Evolutionary conservation across 2,113 vertebrate genomes (phyloP).

Genomic region (Laticauda laticaudata): DNA sequence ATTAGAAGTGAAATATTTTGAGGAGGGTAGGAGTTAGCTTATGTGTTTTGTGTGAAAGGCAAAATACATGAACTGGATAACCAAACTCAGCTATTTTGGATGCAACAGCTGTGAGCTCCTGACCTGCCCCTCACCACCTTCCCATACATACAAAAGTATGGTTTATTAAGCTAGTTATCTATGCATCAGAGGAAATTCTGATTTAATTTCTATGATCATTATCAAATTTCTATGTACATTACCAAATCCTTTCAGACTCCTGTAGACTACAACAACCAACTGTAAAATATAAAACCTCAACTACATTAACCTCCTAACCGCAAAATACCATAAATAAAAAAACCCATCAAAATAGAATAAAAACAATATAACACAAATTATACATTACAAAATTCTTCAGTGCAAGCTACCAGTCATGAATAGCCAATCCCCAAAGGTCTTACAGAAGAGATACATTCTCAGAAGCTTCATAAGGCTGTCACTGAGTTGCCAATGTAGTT

Average conservation of each 20-base stretch:
- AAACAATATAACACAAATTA: not conserved
- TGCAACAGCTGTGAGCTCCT: not conserved
- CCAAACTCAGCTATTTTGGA: not conserved
- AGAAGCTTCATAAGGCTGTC: not conserved
- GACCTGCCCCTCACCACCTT: not conserved
- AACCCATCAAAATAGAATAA: not conserved
- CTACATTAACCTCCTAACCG: not conserved
- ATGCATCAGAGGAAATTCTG: not conserved
- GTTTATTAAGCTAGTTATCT: not conserved
- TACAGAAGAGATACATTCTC: not conserved
- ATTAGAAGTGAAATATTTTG: not conserved
- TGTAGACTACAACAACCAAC: not conserved
- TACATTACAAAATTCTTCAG: not conserved
- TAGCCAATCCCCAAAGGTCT: not conserved
- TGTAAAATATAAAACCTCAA: not conserved
- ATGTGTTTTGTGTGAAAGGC: not conserved
- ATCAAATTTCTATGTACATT: not conserved
- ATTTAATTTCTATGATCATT: not conserved
- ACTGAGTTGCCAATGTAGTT: not conserved
- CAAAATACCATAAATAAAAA: not conserved
- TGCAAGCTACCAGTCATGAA: not conserved
- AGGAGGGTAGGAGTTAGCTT: not conserved
- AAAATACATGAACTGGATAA: not conserved
- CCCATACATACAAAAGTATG: not conserved
- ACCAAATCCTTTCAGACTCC: not conserved